These are phyloP conservation scores for Butorides virescens DNA, from an alignment of 2,113 vertebrate species.

Conservation along the genomic window DNA sequence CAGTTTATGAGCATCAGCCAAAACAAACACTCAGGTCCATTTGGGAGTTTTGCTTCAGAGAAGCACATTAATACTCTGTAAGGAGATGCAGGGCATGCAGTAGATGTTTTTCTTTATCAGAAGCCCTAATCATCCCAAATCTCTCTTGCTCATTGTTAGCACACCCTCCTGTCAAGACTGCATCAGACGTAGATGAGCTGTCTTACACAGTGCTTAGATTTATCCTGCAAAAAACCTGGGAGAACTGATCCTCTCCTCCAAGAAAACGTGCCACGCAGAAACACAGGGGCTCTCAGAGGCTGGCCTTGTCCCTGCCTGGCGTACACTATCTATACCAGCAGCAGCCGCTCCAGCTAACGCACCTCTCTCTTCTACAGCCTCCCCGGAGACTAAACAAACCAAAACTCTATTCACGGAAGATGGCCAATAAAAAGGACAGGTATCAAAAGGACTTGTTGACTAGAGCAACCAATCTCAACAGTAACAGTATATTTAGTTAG, in stretches of 20 bases:
- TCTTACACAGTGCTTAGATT: neutral
- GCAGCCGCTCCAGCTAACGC: neutral
- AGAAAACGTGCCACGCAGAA: neutral
- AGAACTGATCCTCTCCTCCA: neutral
- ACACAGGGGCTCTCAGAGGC: neutral
- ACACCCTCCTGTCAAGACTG: neutral
- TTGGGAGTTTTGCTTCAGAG: constrained; percentile 7
- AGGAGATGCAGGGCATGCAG: constrained; percentile 2
- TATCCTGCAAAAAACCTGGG: neutral
- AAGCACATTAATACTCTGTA: neutral
- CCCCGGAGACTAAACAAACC: neutral
- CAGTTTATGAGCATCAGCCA: neutral
- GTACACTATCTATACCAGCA: neutral
- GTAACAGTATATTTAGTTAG: neutral
- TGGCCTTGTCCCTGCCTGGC: neutral
- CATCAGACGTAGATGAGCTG: neutral
- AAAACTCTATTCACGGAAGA: neutral
- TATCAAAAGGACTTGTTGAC: neutral
- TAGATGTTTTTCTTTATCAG: neutral
- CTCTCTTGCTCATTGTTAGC: neutral
- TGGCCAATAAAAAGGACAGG: neutral
- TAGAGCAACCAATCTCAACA: neutral
- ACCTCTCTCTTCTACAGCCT: neutral
- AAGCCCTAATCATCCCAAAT: neutral
- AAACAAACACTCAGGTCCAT: constrained; percentile 2